Base-by-base conservation (phyloP, 1,140 invertebrate genomes). In the Nasonia giraulti region DNA sequence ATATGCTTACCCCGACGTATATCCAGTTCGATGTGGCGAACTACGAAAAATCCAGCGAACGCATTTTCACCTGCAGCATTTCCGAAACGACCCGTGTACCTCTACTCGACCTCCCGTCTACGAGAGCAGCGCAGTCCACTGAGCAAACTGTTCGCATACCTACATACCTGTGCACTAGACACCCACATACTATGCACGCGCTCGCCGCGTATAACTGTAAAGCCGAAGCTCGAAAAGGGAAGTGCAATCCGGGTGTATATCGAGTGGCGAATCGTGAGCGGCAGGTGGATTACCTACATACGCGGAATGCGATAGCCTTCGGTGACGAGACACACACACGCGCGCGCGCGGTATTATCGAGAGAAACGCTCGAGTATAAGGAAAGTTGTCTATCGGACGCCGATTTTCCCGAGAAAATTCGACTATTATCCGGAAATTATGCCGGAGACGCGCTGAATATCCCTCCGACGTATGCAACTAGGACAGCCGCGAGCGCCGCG, bases 211-310 rank as follows among this genome's bases (percentile, higher is more conserved):
- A 66, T 66, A 66, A 66, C 62, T 66, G 62, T 71, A 71, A 87
- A 71, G 12, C 14, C n/a, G 55, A 20, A 44, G n/a, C 20, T 12
- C 11, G 82, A 74, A 78, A 68, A 14, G 80, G 40, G 37, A 62
- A 62, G 55, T 62, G 17, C 40, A 44, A 10, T 44, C 5, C 47
- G 76, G 79, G 37, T 86, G 68, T 74, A 87, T 82, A 87, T 82
- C 83, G 73, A 69, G 31, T 66, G 55, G 37, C 73, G 78, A 84
- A 47, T 7, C 47, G 68, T 62, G 40, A 20, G 0, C 33, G 68
- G 69, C 69, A 81, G 33, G 55, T 80, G 69, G 69, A 71, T 71
- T 33, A 33, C 27, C 23, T 71, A 33, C 27, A 27, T 5, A 11
- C 17, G 69, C 33, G 62, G 82, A 79, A 40, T 76, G 37, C 62